Base-by-base conservation (phyloP, 2,797 vertebrate genomes). In the Bufotes viridis region DNA sequence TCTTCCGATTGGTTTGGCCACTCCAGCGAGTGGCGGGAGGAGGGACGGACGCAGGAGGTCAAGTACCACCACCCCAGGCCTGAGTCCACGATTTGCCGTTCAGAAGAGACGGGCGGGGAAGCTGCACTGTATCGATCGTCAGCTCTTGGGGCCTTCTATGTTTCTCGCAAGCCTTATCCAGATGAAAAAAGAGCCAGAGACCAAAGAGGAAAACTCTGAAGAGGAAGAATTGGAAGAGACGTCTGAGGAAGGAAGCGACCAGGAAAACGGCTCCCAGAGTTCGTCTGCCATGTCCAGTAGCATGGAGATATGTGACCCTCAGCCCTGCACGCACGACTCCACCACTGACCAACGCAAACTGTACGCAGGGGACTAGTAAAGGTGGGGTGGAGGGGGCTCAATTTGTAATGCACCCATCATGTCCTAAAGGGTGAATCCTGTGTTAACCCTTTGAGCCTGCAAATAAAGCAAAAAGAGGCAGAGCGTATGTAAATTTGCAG, bases 61-160 rank as follows among this genome's bases (percentile, higher is more conserved):
- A 89, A 97, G 97, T 93, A 98, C 97, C 51, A 95, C 94, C 0
- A 95, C 96, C 0, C 97, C 96, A 0, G 89, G 92, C 80, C 87
- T 93, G 76, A 95, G 94, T 87, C 96, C 95, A 0, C 93, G 96
- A 75, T 97, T 97, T 0, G 88, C 93, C 0, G 96, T 98, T 67
- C 92, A 93, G 12, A 92, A 90, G 6, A 92, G 90, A 24, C 1
- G 4, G 11, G 89, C 91, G 12, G 90, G 91, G 0, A 92, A 90
- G 20, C 86, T 93, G 0, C 92, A 80, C 78, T 86, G 90, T 55
- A 91, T 94, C 0, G 94, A 96, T 18, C 74, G 94, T 65, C 96
- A 95, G 14, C 93, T 96, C 26, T 91, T 96, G 20, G 94, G 94
- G 14, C 92, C 96, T 0, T 95, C 97, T 0, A 90, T 96, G 90